Evolutionary conservation across 1,140 invertebrate genomes (phyloP).

Genomic region (Lethrus apterus): DNA sequence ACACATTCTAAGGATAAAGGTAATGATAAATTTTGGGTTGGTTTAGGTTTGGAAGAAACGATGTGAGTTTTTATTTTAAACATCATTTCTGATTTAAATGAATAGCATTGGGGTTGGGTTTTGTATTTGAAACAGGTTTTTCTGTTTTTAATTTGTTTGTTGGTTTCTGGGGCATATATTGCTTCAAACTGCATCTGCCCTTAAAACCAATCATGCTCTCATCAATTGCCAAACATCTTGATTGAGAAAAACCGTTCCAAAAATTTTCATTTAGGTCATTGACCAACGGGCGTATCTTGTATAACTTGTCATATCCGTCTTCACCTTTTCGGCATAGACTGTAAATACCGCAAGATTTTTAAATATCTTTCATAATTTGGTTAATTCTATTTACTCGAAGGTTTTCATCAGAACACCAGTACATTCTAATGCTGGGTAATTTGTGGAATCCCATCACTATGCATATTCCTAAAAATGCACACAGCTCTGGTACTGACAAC

Average conservation of each 20-base stretch:
- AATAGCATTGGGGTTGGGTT: too few species aligned
- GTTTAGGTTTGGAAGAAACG: too few species aligned
- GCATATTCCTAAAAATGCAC: neutral
- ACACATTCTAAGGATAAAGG: too few species aligned
- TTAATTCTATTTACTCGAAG: neutral
- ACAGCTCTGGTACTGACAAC: neutral
- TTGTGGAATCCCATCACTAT: neutral
- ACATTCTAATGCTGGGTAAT: neutral
- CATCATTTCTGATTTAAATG: too few species aligned
- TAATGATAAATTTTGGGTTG: too few species aligned
- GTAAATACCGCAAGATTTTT: neutral
- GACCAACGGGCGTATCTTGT: constrained; percentile 37
- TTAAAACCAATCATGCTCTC: constrained; percentile 40
- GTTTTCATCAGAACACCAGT: too few species aligned
- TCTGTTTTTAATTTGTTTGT: too few species aligned
- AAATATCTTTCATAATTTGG: neutral
- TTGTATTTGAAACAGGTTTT: too few species aligned
- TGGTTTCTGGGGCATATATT: constrained; percentile 44
- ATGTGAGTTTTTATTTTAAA: too few species aligned
- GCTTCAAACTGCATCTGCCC: constrained; percentile 34
- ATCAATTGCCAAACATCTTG: constrained; percentile 30
- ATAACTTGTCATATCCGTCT: constrained; percentile 37
- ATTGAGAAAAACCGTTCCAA: constrained; percentile 19
- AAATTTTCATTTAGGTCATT: constrained; percentile 23
- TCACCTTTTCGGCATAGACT: neutral